Base-by-base conservation (phyloP, 2,797 vertebrate genomes). In the Perodicticus potto region DNA sequence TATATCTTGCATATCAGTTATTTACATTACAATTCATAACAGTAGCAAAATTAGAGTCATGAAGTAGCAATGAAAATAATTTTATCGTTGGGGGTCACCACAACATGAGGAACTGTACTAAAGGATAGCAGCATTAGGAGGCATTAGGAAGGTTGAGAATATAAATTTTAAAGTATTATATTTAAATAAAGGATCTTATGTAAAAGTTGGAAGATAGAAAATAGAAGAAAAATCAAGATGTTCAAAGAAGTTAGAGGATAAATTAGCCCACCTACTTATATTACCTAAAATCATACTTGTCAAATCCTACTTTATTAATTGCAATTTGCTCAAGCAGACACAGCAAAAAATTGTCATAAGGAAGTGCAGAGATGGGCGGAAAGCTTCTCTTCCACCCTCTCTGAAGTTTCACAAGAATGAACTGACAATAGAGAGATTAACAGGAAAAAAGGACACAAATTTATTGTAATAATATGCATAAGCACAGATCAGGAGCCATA, bases 271-370 rank as follows among this genome's bases (percentile, higher is more conserved):
- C 27, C 11, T 92, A 32, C 89, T 40, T 80, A 43, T 89, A 29
- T 90, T 32, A 90, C 53, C 45, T 69, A 81, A 40, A 95, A 57
- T 86, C 23, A 88, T 27, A 83, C 16, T 82, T 92, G 69, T 86
- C 70, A 86, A 81, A 80, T 40, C 7, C 5, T 16, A 43, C 43
- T 22, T 81, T 37, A 80, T 72, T 76, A 94, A 83, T 85, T 86
- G 80, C 19, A 80, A 22, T 27, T 67, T 27, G 67, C 17, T 89
- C 67, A 76, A 11, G 93, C 34, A 87, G 88, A 93, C 59, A 53
- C 1, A 45, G 80, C 70, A 81, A 81, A 59, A 94, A 91, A 86
- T 12, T 94, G 8, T 87, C 63, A 93, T 40, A 95, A 86, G 27
- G 53, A 76, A 78, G 49, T 34, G 32, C 9, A 78, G 76, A 22